Conservation (phyloP, 2,113 vertebrate species). For the Macquaria australasica region DNA sequence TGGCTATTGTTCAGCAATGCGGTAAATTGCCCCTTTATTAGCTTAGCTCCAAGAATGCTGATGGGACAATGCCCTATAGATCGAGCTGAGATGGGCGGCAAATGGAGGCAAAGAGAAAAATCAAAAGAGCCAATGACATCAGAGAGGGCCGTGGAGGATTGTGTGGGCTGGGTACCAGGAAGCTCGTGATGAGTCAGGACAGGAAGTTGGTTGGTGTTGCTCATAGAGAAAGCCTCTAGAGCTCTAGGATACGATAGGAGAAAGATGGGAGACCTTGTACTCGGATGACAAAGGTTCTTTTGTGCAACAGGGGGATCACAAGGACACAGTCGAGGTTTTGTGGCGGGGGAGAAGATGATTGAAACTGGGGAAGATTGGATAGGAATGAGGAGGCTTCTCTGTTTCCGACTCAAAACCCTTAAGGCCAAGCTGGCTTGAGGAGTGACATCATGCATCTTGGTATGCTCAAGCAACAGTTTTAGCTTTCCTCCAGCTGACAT, state of each 20-base stretch:
- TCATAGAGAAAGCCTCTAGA: conserved; percentile 66
- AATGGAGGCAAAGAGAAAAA: conserved; percentile 48
- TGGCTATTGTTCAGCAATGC: conserved; percentile 60
- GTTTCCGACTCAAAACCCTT: conserved; percentile 70
- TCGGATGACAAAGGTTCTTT: conserved; percentile 69
- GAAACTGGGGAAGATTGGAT: conserved; percentile 63
- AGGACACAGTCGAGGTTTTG: conserved; percentile 73
- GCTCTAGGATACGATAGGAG: conserved; percentile 57
- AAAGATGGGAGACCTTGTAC: conserved; percentile 67
- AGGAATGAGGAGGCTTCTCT: conserved; percentile 73
- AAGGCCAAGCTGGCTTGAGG: conserved; percentile 56
- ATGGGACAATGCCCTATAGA: conserved; percentile 71
- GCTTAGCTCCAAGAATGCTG: conserved; percentile 57
- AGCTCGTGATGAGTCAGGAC: conserved; percentile 75
- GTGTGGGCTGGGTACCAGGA: conserved; percentile 60
- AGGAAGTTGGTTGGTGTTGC: conserved; percentile 70
- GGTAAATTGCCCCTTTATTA: conserved; percentile 62
- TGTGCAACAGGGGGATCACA: conserved; percentile 66
- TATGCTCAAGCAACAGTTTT: conserved; percentile 43
- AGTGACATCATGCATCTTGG: conserved; percentile 76
- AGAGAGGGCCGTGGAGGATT: conserved; percentile 48
- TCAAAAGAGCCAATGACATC: conserved; percentile 74
- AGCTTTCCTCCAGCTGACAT: conserved; percentile 38
- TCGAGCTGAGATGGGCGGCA: conserved; percentile 31
- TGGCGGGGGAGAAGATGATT: conserved; percentile 56